Base-by-base conservation (phyloP, 2,888 invertebrate genomes). In the Leistus spinibarbis region DNA sequence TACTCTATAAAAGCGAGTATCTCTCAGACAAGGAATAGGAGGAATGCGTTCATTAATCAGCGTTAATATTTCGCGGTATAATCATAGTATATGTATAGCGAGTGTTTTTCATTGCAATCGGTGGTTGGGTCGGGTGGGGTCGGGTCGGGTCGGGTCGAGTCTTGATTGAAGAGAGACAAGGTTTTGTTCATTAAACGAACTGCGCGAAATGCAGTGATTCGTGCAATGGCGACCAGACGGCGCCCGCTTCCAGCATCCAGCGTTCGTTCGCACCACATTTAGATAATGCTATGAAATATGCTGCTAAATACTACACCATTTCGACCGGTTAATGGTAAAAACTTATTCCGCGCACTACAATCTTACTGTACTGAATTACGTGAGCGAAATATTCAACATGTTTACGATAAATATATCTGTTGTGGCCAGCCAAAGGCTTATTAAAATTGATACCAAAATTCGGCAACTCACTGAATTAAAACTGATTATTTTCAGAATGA, bases 281-380 rank as follows among this genome's bases (percentile, higher is more conserved):
- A 72, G 72, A 72, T 72, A 72, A 72, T 71, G 71, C 54, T 22
- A 63, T 71, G 71, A 71, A 71, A 71, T 71, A 71, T 71, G 71
- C 66, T 72, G 56, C 72, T 72, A 72, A 72, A 72, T 72, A 72
- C 66, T 72, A 56, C 66, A 72, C 66, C 72, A 72, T 72, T 66
- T 64, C 10, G 20, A 10, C n/a, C n/a, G n/a, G n/a, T 13, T 10
- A 60, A 60, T 60, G 16, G 54, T 54, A 54, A 54, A 54, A 54
- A 54, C 54, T 54, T 17, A 54, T 5, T 54, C 3, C 17, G 54
- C 54, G 17, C 17, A 16, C 54, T 13, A 16, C 54, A 16, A 7
- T 54, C 54, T 5, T 54, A 54, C 2, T 54, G n/a, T n/a, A n/a
- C n/a, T n/a, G n/a, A n/a, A n/a, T n/a, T n/a, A n/a, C n/a, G n/a